Conservation (phyloP, 2,888 invertebrate species). For the Cosmorhoe ocellata region DNA sequence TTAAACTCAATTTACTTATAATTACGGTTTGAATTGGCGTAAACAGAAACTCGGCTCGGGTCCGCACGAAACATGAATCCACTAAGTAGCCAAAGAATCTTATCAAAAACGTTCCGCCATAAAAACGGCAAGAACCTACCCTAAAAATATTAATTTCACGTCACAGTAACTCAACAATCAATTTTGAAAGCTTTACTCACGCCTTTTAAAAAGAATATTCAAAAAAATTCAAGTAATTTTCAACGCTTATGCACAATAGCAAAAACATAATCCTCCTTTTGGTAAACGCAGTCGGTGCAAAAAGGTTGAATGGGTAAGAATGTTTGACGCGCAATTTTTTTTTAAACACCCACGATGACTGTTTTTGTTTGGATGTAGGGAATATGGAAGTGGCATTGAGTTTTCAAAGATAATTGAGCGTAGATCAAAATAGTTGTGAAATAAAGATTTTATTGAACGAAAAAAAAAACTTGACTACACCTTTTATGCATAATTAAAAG, state of each 20-base stretch:
- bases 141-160: neutral
- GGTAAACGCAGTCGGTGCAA: constrained; percentile 4
- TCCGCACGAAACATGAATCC: too few species aligned
- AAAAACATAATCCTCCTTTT: constrained; percentile 7
- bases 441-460: too few species aligned
- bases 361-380: constrained; percentile 2
- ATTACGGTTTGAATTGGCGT: too few species aligned
- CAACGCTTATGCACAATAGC: constrained; percentile 18
- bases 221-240: constrained; percentile 10
- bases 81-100: too few species aligned
- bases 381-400: neutral
- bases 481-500: too few species aligned
- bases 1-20: too few species aligned
- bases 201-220: neutral
- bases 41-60: too few species aligned
- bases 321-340: constrained; percentile 1
- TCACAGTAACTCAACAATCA: neutral
- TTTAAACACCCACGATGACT: constrained; percentile 7
- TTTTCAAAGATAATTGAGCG: neutral
- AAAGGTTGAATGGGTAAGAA: constrained; percentile 9
- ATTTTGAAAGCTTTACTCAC: constrained; percentile 1
- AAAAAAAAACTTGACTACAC: too few species aligned
- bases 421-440: neutral
- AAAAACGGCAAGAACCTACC: too few species aligned
- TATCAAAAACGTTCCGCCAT: too few species aligned